Base-by-base conservation (phyloP, 2,888 invertebrate species). In the Bembecia ichneumoniformis region DNA sequence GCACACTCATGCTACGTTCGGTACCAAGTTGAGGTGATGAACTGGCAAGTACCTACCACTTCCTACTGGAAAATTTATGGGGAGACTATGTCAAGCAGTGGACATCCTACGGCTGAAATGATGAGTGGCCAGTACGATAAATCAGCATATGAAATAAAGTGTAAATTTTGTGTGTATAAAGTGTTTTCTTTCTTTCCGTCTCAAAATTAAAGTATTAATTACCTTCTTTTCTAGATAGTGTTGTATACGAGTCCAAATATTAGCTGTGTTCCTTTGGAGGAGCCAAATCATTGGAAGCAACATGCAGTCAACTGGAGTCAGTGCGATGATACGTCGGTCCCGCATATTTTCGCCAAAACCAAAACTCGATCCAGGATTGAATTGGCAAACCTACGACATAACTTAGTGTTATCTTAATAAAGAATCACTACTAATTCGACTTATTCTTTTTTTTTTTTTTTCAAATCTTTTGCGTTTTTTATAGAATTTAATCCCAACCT, bases 231-330 rank as follows among this genome's bases (percentile, higher is more conserved):
- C 86, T 50, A 92, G 72, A 59, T 89, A 92, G 47, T 90, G 83
- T 57, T 87, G 81, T 28, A 92, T 89, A 34, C 90, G 84, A 20
- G 88, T 83, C 92, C 92, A 92, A 40, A 91, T 89, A 59, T 91
- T 90, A 7, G 89, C 90, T 0, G 88, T 88, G 64, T 91, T 91
- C 46, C 90, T 89, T 58, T 91, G 90, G 40, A 91, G 65, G 14
- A 94, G 76, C 90, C 92, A 94, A 61, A 91, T 91, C 53, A 90
- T 89, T 0, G 94, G 94, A 51, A 94, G 71, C 36, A 92, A 72
- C 63, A 94, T 82, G 58, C 93, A 93, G 57, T 89, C 89, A 3
- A 91, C 90, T 0, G 87, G 88, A 0, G 89, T 90, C 43, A 89
- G 66, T 0, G 94, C 91, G 48, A 93, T 86, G 20, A 94, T 89